Evolutionary conservation across 92 coral and sea anemone genomes (phyloP), one percentile per base, ranked within the genome.

Genomic region (Epizoanthus rinbou): DNA sequence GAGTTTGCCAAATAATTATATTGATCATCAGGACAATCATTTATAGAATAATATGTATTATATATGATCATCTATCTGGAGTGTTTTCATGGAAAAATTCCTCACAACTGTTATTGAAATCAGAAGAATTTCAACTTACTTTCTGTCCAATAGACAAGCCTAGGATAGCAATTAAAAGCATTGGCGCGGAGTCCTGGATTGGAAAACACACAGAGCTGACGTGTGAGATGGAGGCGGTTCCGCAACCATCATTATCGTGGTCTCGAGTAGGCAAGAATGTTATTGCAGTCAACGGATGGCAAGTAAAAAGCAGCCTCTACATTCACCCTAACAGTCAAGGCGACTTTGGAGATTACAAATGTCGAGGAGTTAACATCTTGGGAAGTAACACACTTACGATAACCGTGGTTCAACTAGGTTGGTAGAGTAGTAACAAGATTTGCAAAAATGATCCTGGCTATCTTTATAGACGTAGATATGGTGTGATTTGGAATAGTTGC

Each of bases 171-270:
- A 22, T 25, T n/a, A 56, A 31, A 56, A 39, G 35, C 19, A n/a
- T 0, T 25, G 33, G 11, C 73, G 16, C 80, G 86, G 91, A 58
- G 22, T 64, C 91, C 31, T 88, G 89, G 89, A 66, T 80, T 23
- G 23, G 28, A 24, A 84, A 39, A 15, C 57, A 56, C 10, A 83
- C 87, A 3, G 7, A 56, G 1, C 58, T 87, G 31, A 6, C 28
- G 4, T 88, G 91, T 63, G 59, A 72, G 28, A 50, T 78, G 75
- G 56, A 76, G 33, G 85, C 85, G 10, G 18, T 59, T 3, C 91
- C 91, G 17, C 79, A 43, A 0, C 91, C 91, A 39, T 23, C 5
- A 56, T 18, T 87, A 28, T 74, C 87, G 6, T 87, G 91, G 91
- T 83, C 91, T 54, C 73, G 75, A 47, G 68, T 66, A 50, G 87